Percentiles rank a stretch among this genome's conserved stretches.
Conservation (phyloP, 2,113 vertebrate genomes). For the Polypterus senegalus region DNA sequence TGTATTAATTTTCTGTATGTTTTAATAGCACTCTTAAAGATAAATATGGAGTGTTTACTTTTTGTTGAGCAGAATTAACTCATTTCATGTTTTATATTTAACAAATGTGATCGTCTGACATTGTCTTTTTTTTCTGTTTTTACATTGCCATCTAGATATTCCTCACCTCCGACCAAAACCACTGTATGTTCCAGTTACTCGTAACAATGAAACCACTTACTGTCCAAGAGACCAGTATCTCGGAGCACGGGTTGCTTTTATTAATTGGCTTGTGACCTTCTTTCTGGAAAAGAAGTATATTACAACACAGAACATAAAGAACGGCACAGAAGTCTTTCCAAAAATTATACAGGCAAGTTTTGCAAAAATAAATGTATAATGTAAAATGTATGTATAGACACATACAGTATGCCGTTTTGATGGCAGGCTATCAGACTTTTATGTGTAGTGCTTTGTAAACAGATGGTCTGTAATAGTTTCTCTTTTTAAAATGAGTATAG, state of each 20-base stretch:
- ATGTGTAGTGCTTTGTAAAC: too few relatives aligned
- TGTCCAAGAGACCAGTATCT: conserved; percentile 89
- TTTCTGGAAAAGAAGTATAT: conserved; percentile 96
- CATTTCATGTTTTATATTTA: background rate
- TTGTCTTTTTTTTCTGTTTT: conserved; percentile 10
- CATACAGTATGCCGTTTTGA: too few relatives aligned
- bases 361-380: too few relatives aligned
- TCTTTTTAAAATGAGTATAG: too few relatives aligned
- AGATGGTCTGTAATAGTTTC: too few relatives aligned
- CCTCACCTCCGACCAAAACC: conserved; percentile 84
- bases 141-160: conserved; percentile 54
- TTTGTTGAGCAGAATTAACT: background rate
- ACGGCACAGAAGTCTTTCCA: conserved; percentile 79
- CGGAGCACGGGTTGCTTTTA: conserved; percentile 87
- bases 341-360: conserved; percentile 81
- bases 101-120: background rate
- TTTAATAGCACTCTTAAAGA: too few relatives aligned
- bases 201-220: conserved; percentile 81
- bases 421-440: too few relatives aligned
- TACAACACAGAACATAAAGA: conserved; percentile 71
- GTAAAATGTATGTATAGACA: too few relatives aligned
- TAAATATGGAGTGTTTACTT: background rate
- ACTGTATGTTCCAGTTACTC: conserved; percentile 65
- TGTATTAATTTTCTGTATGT: too few relatives aligned
- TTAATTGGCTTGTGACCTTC: conserved; percentile 96